Evolutionary conservation across 2,888 invertebrate species (phyloP).

Genomic region (Myathropa florea): DNA sequence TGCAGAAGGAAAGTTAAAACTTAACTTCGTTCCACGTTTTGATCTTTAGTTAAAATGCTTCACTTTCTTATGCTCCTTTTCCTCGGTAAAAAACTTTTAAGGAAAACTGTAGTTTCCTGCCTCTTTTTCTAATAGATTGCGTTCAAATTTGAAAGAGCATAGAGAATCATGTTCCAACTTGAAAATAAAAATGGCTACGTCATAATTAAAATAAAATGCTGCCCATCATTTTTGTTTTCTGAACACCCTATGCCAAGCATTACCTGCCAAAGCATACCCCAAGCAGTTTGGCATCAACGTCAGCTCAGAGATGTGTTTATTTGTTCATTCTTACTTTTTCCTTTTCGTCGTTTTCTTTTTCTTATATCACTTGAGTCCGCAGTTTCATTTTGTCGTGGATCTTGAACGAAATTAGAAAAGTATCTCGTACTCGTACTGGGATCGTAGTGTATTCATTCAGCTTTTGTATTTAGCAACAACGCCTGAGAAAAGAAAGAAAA

Average conservation of each 20-base stretch:
- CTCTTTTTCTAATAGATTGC: too few species aligned
- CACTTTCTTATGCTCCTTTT: too few species aligned
- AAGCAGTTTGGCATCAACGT: conserved; percentile 15
- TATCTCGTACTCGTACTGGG: not conserved
- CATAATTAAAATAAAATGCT: not conserved
- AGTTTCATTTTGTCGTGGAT: conserved; percentile 17
- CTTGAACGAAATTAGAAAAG: conserved; percentile 9
- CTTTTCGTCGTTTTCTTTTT: not conserved
- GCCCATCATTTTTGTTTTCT: not conserved
- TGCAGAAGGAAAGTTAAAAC: too few species aligned
- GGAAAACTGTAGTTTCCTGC: too few species aligned
- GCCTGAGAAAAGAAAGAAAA: conserved; percentile 4
- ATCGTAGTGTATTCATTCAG: not conserved
- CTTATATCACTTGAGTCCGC: not conserved
- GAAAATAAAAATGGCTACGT: not conserved
- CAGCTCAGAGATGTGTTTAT: not conserved
- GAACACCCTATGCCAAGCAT: not conserved
- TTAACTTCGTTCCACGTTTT: too few species aligned
- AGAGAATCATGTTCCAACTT: too few species aligned
- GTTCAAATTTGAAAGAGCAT: too few species aligned
- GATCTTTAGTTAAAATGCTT: too few species aligned
- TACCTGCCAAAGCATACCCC: not conserved
- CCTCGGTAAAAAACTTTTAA: too few species aligned
- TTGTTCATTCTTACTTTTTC: conserved; percentile 18
- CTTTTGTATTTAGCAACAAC: conserved; percentile 5